Base-by-base conservation (phyloP, 2,113 vertebrate species). In the Oncorhynchus mykiss region DNA sequence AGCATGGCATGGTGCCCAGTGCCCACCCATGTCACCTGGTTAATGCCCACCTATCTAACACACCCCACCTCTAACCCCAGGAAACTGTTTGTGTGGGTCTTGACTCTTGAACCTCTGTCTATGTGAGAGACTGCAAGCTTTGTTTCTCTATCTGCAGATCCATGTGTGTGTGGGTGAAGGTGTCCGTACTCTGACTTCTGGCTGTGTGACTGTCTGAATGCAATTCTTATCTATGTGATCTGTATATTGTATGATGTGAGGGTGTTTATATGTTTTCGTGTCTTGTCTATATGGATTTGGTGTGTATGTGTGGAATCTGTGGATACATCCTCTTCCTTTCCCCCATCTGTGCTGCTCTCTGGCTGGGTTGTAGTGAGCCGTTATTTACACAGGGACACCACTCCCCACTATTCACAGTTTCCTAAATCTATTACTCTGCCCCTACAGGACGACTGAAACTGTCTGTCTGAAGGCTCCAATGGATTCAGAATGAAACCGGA, bases 361-460 rank as follows among this genome's bases (percentile, higher is more conserved):
- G 78, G 79, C 82, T 78, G 62, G 76, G n/a, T 80, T 84, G 73
- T 75, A 82, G 67, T 39, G 51, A 18, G 51, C 51, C 5, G 16
- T 54, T 54, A 54, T 54, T 54, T 5, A 54, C 12, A 45, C 8
- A 54, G 51, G 16, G 51, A 25, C 60, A 22, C 60, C 39, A 64
- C 60, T 24, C 12, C 0, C 3, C 29, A 13, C 25, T 62, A 16
- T 39, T 39, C 39, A 25, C 39, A 25, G 12, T 25, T 14, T 39
- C 60, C 25, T 51, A 51, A 51, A 11, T 3, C 49, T 54, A 54
- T 54, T 66, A 1, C 71, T 51, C 31, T 49, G 20, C 73, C 51
- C 74, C 70, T 70, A 67, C 83, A 94, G 93, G 93, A 91, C 91
- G 92, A 85, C 75, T 91, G 84, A 94, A 94, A 84, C 72, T 94